Base-by-base conservation (phyloP, 2,113 vertebrate species). In the Chauna torquata region DNA sequence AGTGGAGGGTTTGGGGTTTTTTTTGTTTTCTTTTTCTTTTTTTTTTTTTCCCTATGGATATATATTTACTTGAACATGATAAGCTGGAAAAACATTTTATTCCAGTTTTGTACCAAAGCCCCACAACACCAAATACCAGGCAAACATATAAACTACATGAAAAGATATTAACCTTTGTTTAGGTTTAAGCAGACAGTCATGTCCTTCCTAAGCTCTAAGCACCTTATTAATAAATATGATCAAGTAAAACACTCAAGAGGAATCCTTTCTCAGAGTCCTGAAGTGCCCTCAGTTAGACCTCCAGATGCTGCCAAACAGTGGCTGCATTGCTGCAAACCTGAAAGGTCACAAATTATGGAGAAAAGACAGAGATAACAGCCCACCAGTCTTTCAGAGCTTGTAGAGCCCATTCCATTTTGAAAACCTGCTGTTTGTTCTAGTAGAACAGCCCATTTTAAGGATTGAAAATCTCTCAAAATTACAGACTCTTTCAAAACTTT, bases 401-500 rank as follows among this genome's bases (percentile, higher is more conserved):
- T 10, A 66, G 23, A 77, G 8, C 17, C 36, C 27, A 27, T 80
- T 95, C 23, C 16, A 11, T 32, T 55, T 82, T 61, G 52, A 91
- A 92, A 75, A 80, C 9, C 18, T 75, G 20, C 18, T 79, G 28
- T 28, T 50, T 77, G 12, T 61, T 28, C 5, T 38, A 80, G 13
- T 38, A 40, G 32, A 94, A 94, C 45, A 82, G 49, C 16, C 27
- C 3, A 1, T 82, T 95, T 85, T 87, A 85, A 71, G 68, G 42
- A 47, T 66, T 87, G 55, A 89, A 94, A 62, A 27, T 64, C 28
- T 93, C 57, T 86, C 45, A 27, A 57, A 95, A 87, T 44, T 16
- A 72, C 7, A 80, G 86, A 61, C 52, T 82, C 65, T 85, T 87
- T 65, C 62, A 92, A 92, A 95, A 78, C 55, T 70, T 96, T 74